These are phyloP conservation scores for Coregonus ussuriensis DNA, from an alignment of 2,797 vertebrate species.

Conservation along the genomic window DNA sequence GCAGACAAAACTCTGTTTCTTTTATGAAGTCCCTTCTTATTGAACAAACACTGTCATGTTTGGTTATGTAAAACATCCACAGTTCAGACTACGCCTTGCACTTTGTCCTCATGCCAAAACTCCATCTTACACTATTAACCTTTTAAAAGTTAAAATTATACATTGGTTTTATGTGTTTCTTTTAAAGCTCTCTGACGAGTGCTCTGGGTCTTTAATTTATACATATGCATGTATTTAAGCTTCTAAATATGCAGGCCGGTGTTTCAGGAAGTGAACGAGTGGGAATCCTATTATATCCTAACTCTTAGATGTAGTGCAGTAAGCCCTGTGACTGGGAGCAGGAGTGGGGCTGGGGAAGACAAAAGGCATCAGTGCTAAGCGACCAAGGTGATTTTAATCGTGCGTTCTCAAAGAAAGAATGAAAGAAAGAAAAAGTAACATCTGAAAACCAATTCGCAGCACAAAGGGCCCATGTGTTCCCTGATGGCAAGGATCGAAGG, in stretches of 20 bases:
- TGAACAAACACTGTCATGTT: constrained; percentile 62
- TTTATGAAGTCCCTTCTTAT: constrained; percentile 37
- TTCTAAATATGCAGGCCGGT: constrained; percentile 62
- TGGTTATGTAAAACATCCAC: constrained; percentile 59
- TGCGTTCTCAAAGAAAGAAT: constrained; percentile 59
- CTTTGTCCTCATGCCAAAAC: background rate
- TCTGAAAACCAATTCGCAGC: constrained; percentile 74
- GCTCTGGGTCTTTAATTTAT: constrained; percentile 68
- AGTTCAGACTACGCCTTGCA: constrained; percentile 23
- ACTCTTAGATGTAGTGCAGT: constrained; percentile 70
- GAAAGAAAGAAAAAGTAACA: constrained; percentile 66
- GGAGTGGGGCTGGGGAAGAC: constrained; percentile 62
- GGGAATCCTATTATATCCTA: constrained; percentile 74
- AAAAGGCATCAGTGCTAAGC: constrained; percentile 64
- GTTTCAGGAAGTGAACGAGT: constrained; percentile 38
- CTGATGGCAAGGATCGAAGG: constrained; percentile 61
- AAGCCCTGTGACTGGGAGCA: constrained; percentile 67
- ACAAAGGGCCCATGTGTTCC: constrained; percentile 72
- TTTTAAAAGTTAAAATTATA: constrained; percentile 54
- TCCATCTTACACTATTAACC: constrained; percentile 10
- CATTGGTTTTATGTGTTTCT: constrained; percentile 51
- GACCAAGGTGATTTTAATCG: constrained; percentile 72
- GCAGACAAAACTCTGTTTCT: constrained; percentile 5
- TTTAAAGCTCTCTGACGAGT: constrained; percentile 69
- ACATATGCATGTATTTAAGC: constrained; percentile 74